Evolutionary conservation across 2,888 invertebrate genomes (phyloP).

Genomic region (Neoitamus cyanurus): DNA sequence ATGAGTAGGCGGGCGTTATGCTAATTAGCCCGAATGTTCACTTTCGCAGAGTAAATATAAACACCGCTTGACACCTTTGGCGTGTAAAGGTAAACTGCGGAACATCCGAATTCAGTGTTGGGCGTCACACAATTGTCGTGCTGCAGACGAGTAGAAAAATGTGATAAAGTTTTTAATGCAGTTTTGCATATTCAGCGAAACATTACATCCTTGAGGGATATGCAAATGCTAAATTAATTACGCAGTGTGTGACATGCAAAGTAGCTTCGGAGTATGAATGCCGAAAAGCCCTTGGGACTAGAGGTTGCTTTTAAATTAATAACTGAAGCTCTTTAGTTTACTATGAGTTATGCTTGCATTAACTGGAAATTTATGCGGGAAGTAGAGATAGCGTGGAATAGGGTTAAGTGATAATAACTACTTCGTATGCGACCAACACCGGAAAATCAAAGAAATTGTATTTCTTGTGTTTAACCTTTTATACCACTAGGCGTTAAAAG

Average conservation of each 20-base stretch:
- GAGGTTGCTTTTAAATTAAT: slow-evolving; percentile 1
- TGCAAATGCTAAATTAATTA: background rate
- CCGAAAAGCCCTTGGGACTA: background rate
- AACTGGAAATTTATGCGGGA: background rate
- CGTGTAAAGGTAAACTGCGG: background rate
- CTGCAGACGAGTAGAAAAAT: background rate
- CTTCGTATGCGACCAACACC: background rate
- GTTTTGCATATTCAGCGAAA: background rate
- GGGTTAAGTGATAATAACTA: background rate
- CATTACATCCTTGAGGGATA: background rate
- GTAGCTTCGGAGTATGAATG: background rate
- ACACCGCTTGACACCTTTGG: background rate
- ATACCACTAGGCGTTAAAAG: too few species aligned
- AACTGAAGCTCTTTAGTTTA: background rate
- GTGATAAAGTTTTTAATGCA: background rate
- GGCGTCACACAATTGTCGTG: background rate
- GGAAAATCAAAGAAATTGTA: background rate
- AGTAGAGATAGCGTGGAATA: background rate
- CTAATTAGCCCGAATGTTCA: background rate
- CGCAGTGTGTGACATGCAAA: background rate
- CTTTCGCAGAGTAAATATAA: background rate
- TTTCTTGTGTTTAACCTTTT: background rate
- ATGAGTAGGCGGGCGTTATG: background rate
- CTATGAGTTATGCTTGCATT: background rate
- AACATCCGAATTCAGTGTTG: background rate